Percentiles rank a stretch among this genome's conserved stretches.
Evolutionary conservation across 2,888 invertebrate species (phyloP).

Genomic region (Parnassius glacialis): DNA sequence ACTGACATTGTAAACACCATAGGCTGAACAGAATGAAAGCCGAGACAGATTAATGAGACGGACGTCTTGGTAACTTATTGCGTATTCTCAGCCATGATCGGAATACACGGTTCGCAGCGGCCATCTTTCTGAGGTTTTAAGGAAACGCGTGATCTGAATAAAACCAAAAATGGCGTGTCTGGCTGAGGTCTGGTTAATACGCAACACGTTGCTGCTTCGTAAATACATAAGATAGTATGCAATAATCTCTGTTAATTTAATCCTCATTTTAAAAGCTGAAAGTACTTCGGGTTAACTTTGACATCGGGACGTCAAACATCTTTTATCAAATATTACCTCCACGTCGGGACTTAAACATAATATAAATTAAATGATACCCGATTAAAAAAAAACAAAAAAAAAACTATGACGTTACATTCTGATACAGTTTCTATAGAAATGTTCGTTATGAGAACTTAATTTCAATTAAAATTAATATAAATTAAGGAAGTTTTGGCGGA

Average conservation of each 20-base stretch:
- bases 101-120: background rate
- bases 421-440: too few relatives aligned
- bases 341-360: too few relatives aligned
- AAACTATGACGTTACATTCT: too few relatives aligned
- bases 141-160: slow-evolving; percentile 18
- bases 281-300: too few relatives aligned
- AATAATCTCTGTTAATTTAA: background rate
- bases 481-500: too few relatives aligned
- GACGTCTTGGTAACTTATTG: background rate
- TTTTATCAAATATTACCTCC: too few relatives aligned
- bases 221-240: background rate
- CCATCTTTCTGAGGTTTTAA: slow-evolving; percentile 8
- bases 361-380: too few relatives aligned
- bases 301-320: too few relatives aligned
- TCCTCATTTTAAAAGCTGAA: background rate
- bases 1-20: background rate
- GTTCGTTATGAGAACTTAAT: too few relatives aligned
- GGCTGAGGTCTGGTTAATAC: background rate
- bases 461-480: too few relatives aligned
- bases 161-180: background rate
- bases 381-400: too few relatives aligned
- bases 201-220: slow-evolving; percentile 1
- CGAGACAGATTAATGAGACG: too few relatives aligned
- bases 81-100: background rate
- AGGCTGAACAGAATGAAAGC: background rate